Evolutionary conservation across 1,140 invertebrate genomes (phyloP).

Genomic region (Anastatus disparis): DNA sequence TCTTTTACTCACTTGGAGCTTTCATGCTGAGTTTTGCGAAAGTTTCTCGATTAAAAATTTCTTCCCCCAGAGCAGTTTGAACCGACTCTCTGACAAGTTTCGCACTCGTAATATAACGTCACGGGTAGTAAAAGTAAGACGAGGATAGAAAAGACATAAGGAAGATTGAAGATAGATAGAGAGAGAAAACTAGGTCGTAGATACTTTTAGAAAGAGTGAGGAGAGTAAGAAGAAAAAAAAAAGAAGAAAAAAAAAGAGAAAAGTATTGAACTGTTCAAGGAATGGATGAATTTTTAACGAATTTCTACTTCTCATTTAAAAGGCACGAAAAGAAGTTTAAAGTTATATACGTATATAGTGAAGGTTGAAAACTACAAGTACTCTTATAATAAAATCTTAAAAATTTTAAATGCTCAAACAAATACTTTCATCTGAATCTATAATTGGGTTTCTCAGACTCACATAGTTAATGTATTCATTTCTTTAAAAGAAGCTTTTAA

Average conservation of each 20-base stretch:
- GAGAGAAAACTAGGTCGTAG: conserved; percentile 30
- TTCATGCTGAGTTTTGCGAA: conserved; percentile 49
- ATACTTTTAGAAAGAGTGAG: neutral
- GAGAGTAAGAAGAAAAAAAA: neutral
- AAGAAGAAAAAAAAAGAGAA: neutral
- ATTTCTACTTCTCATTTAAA: conserved; percentile 1
- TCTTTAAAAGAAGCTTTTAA: no score
- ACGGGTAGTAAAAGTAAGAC: conserved; percentile 42
- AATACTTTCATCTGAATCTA: no score
- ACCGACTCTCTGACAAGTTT: conserved; percentile 48
- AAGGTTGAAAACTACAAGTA: no score
- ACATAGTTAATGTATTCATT: no score
- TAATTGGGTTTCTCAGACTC: no score
- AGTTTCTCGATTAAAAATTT: conserved; percentile 65
- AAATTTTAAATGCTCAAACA: no score
- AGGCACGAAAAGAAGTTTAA: no score
- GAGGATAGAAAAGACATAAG: conserved; percentile 30
- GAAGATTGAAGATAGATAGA: neutral
- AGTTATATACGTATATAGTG: no score
- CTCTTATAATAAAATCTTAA: no score
- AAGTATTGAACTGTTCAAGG: conserved; percentile 31
- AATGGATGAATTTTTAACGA: conserved; percentile 36
- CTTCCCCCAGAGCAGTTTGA: conserved; percentile 46
- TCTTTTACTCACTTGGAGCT: neutral
- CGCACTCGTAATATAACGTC: conserved; percentile 44